Base-by-base conservation (phyloP, 2,113 vertebrate genomes). In the Anhinga rufa region DNA sequence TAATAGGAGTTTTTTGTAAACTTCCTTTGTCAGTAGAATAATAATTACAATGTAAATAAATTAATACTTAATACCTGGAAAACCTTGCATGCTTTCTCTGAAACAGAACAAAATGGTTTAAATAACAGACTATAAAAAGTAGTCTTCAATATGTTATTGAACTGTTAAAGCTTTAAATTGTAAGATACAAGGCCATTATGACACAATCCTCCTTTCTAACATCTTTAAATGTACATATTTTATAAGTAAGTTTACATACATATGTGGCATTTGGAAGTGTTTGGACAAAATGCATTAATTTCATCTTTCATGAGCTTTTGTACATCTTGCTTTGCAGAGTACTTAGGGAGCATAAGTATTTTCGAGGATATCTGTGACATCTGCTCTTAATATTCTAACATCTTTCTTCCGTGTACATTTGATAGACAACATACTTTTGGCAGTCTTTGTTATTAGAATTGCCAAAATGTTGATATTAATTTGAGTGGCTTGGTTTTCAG, bases 391-490 rank as follows among this genome's bases (percentile, higher is more conserved):
- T 98, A 98, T 95, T 95, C 64, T 64, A 86, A 97, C 97, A 97
- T 97, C 95, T 98, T 98, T 98, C 97, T 98, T 98, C 96, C 64
- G 1, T 97, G 93, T 96, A 96, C 49, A 55, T 97, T 98, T 98
- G 97, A 98, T 96, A 97, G 98, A 98, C 98, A 98, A 97, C 97
- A 97, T 98, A 96, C 97, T 98, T 97, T 94, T 98, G 97, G 95
- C 98, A 96, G 96, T 93, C 97, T 97, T 97, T 98, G 94, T 98
- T 98, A 97, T 97, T 97, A 97, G 97, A 96, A 91, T 98, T 97
- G 96, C 88, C 96, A 96, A 97, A 98, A 98, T 97, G 97, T 97
- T 97, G 97, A 98, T 98, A 93, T 95, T 97, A 96, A 97, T 96
- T 96, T 95, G 91, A 98, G 95, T 91, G 93, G 94, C 58, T 94